These are phyloP conservation scores for Achatina immaculata DNA, from an alignment of 1,140 invertebrate species.

Conservation along the genomic window DNA sequence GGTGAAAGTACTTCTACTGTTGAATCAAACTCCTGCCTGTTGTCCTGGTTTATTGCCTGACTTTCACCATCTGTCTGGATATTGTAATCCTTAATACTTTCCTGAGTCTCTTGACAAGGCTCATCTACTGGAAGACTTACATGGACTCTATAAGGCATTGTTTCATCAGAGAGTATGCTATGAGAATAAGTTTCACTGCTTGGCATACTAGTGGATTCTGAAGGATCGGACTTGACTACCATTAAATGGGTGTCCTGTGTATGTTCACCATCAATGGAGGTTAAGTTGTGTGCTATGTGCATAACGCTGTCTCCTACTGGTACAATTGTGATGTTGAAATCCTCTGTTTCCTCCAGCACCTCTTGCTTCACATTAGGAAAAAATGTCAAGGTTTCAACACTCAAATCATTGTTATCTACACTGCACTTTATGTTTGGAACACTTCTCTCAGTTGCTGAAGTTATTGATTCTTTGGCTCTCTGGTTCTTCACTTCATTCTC, in stretches of 20 bases:
- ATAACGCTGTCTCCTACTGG: conserved; percentile 7
- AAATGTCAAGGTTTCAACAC: conserved; percentile 2
- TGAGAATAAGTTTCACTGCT: background rate
- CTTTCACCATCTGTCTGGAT: background rate
- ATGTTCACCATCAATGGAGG: background rate
- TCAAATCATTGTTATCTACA: background rate
- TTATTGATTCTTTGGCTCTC: background rate
- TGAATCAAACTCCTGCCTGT: background rate
- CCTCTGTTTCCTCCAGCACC: background rate
- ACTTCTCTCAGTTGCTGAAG: background rate
- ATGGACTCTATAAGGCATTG: background rate
- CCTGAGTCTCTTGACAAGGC: background rate
- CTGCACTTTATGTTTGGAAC: background rate
- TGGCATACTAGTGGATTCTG: background rate
- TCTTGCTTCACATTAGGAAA: conserved; percentile 19
- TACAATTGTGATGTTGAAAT: conserved; percentile 19
- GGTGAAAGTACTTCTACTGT: background rate
- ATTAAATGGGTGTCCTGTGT: background rate
- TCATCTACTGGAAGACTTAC: background rate
- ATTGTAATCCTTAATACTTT: background rate
- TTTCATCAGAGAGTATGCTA: background rate
- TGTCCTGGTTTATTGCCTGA: background rate
- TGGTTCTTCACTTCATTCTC: background rate
- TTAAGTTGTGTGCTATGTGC: conserved; percentile 1
- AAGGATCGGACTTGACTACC: background rate